These are phyloP conservation scores for Heliconius nattereri DNA, from an alignment of 1,140 invertebrate genomes.

Conservation along the genomic window DNA sequence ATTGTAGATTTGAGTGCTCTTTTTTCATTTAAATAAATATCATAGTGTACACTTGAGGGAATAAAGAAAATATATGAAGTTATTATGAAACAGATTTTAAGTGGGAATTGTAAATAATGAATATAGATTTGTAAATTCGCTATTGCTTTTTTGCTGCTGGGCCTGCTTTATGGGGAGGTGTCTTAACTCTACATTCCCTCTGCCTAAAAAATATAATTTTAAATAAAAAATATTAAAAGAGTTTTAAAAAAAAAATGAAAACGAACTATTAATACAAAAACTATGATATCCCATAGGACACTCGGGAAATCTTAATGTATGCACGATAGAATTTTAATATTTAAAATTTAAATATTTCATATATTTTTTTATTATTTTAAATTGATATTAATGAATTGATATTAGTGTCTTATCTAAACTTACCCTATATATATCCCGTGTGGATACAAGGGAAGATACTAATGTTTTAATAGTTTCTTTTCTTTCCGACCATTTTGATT, in stretches of 20 bases:
- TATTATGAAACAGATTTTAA: not conserved
- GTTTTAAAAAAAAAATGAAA: too few relatives aligned
- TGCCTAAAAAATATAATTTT: too few relatives aligned
- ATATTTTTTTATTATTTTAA: too few relatives aligned
- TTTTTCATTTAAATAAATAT: conserved; percentile 3
- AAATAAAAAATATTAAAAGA: too few relatives aligned
- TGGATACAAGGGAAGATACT: too few relatives aligned
- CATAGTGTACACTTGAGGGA: not conserved
- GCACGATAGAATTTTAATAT: too few relatives aligned
- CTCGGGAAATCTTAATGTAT: not conserved
- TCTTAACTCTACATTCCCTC: too few relatives aligned
- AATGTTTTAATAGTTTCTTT: too few relatives aligned
- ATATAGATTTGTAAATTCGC: not conserved
- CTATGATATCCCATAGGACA: not conserved
- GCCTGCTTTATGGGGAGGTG: too few relatives aligned
- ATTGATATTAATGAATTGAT: not conserved
- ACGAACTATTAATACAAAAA: not conserved
- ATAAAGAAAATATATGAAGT: not conserved
- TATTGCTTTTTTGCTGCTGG: not conserved
- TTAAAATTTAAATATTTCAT: too few relatives aligned
- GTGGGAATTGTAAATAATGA: not conserved
- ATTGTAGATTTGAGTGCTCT: not conserved
- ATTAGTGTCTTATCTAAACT: not conserved
- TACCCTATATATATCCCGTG: too few relatives aligned
- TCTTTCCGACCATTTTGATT: too few relatives aligned